Base-by-base conservation (phyloP, 2,797 vertebrate genomes). In the Rhabdomys pumilio region DNA sequence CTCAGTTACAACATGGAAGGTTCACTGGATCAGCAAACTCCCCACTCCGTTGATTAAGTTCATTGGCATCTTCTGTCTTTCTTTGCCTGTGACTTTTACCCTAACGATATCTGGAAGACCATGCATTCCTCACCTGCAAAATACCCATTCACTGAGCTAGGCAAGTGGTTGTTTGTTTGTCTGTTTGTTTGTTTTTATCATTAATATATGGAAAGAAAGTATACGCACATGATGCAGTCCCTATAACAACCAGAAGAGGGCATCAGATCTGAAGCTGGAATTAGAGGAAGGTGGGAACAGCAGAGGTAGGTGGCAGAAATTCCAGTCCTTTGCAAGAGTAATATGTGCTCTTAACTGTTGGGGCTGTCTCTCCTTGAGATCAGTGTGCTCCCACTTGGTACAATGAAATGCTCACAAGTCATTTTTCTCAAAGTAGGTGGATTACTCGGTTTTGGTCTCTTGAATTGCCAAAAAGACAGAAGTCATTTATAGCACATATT, bases 81-180 rank as follows among this genome's bases (percentile, higher is more conserved):
- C 76, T 15, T 77, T 91, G 53, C 90, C 69, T 50, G 72, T 38
- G 81, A 14, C 1, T 82, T 88, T 94, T 53, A 73, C 7, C 13
- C 17, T 81, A 12, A 17, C 15, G 19, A 89, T 59, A 31, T 1
- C 24, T 59, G 13, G 47, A 89, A 89, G 44, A 88, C 80, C 50
- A 86, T 17, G 26, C 84, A 31, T 17, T 38, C 17, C 44, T 92
- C 65, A 75, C 82, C 63, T 95, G 81, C 63, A 87, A 94, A 97
- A 88, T 81, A 59, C n/a, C 2, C 26, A 6, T 87, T 95, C 15
- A 61, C 38, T 44, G n/a, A 95, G 22, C 29, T 87, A 9, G 26
- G 15, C 41, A 91, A 34, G 17, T 65, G 63, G 63, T 34, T 67
- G 31, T 67, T 34, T n/a, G n/a, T 69, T 34, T 34, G 0, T 69